Evolutionary conservation across 2,888 invertebrate genomes (phyloP), one percentile per base, ranked within the genome.

Genomic region (Tanytarsus gracilentus): DNA sequence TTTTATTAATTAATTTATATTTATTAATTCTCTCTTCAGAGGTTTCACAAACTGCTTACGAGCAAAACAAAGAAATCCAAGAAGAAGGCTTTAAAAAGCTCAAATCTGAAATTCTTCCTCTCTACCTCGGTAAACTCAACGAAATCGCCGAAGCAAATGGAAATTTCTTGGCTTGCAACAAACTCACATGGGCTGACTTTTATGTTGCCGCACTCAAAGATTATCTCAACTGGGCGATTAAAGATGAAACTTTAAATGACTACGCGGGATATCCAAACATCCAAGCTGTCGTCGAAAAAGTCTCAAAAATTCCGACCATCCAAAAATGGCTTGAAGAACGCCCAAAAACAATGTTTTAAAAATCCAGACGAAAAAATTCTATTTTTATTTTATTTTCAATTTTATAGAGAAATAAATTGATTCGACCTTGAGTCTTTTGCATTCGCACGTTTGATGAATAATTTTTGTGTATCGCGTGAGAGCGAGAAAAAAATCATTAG

Each of bases 131-230:
- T 36, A 75, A 74, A 66, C 66, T 79, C 21, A 77, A 79, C 55
- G 69, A 70, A 9, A 71, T 74, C 56, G 76, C n/a, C n/a, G n/a
- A n/a, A n/a, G n/a, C 76, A 1, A 72, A 76, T 64, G 71, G 70
- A 11, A 78, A 78, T 8, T 73, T 76, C 64, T 71, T 79, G n/a
- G 77, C 72, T 36, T 67, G 69, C 51, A 70, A 71, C 61, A 67
- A 68, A 64, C 68, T 80, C 1, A 76, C 78, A 1, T 80, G 79
- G 78, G 80, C 78, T n/a, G 81, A 81, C 65, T 59, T 80, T 1
- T 70, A 68, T 21, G 76, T 80, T 59, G 74, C 75, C 30, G 75
- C 69, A 11, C 64, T 76, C 16, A 66, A 76, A 26, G 76, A 76
- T 62, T 78, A 77, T 63, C 51, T 79, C 52, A 74, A 74, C 63